These are phyloP conservation scores for Cephalopholis sonnerati DNA, from an alignment of 2,113 vertebrate species.

Conservation along the genomic window DNA sequence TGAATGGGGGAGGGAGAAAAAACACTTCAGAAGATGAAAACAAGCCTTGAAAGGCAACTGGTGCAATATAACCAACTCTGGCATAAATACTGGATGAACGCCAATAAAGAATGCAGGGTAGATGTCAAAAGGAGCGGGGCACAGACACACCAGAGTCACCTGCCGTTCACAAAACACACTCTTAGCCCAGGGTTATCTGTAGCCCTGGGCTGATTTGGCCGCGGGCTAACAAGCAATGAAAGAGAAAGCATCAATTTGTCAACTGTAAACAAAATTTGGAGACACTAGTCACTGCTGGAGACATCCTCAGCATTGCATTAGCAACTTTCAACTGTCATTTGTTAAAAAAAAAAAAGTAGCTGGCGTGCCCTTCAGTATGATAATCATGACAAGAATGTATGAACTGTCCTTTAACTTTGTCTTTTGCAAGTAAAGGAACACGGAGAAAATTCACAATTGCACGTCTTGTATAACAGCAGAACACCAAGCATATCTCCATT, in stretches of 20 bases:
- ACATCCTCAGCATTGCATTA: background rate
- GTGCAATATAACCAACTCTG: slow-evolving; percentile 69
- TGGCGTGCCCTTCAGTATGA: slow-evolving; percentile 28
- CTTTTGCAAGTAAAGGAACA: background rate
- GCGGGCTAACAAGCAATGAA: slow-evolving; percentile 48
- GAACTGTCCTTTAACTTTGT: background rate
- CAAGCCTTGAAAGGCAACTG: slow-evolving; percentile 72
- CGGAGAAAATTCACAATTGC: background rate
- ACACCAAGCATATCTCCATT: background rate
- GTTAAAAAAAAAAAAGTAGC: background rate
- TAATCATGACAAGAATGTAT: background rate
- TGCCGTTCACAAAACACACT: slow-evolving; percentile 49
- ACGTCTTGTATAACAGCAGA: slow-evolving; percentile 6
- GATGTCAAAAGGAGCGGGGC: slow-evolving; percentile 61
- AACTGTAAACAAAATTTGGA: slow-evolving; percentile 53
- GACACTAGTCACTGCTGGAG: slow-evolving; percentile 8
- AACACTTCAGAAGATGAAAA: slow-evolving; percentile 74
- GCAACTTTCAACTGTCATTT: slow-evolving; percentile 38
- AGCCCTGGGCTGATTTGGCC: slow-evolving; percentile 67
- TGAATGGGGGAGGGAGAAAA: slow-evolving; percentile 53
- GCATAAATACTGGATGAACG: slow-evolving; percentile 76
- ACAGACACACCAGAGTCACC: slow-evolving; percentile 55
- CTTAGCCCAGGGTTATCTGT: slow-evolving; percentile 63
- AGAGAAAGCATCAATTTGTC: slow-evolving; percentile 40
- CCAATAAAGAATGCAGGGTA: slow-evolving; percentile 67